Evolutionary conservation across 2,888 invertebrate genomes (phyloP).

Genomic region (Rambutsinella grinnellia): DNA sequence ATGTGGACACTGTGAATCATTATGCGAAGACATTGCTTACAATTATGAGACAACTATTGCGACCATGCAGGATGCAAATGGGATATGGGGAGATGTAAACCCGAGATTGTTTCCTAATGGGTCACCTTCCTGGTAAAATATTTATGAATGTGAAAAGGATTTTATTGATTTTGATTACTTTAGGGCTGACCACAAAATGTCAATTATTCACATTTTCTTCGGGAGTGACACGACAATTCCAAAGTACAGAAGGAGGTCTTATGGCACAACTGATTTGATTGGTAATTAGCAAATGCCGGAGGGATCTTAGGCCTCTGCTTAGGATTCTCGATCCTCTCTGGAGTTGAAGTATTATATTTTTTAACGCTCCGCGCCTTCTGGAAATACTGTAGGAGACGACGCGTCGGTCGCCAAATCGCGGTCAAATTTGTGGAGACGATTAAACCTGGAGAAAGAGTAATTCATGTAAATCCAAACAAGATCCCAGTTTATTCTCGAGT

Average conservation of each 20-base stretch:
- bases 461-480: background rate
- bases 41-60: conserved; percentile 42
- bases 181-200: conserved; percentile 28
- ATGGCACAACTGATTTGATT: conserved; percentile 35
- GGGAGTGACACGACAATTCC: conserved; percentile 30
- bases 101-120: background rate
- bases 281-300: conserved; percentile 43
- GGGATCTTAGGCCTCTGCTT: conserved; percentile 43
- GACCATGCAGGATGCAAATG: conserved; percentile 8
- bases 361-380: conserved; percentile 30
- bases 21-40: conserved; percentile 47
- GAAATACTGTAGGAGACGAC: conserved; percentile 5
- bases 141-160: too few species aligned
- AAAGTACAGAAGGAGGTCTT: conserved; percentile 22
- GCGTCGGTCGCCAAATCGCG: background rate
- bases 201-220: conserved; percentile 35
- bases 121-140: background rate
- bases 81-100: conserved; percentile 29
- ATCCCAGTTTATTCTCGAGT: background rate
- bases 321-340: conserved; percentile 34
- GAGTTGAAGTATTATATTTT: conserved; percentile 37
- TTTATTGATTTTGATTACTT: background rate
- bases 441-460: background rate
- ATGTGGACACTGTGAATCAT: conserved; percentile 36
- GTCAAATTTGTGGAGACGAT: too few species aligned